Evolutionary conservation across 2,797 vertebrate species (phyloP).

Genomic region (Pangasius macronema): DNA sequence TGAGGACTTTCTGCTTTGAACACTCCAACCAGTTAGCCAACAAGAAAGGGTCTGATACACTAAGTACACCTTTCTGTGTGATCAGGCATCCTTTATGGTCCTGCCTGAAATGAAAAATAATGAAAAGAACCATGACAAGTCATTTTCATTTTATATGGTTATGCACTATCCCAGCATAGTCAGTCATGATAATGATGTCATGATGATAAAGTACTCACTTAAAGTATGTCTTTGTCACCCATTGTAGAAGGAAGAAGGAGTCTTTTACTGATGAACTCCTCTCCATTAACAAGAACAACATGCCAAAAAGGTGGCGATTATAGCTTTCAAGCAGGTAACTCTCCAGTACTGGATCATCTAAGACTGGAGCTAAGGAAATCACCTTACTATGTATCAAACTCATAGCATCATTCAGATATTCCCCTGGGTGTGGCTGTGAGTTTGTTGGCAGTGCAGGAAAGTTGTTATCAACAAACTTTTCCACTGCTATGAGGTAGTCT

Average conservation of each 20-base stretch:
- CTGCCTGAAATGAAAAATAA: constrained; percentile 54
- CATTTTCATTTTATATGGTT: neutral
- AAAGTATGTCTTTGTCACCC: constrained; percentile 52
- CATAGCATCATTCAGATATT: constrained; percentile 39
- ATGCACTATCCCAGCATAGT: neutral
- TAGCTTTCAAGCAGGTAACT: constrained; percentile 48
- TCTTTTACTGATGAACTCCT: constrained; percentile 26
- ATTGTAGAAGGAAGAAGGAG: constrained; percentile 52
- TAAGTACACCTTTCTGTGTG: constrained; percentile 23
- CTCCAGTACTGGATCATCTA: constrained; percentile 27
- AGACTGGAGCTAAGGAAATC: constrained; percentile 7
- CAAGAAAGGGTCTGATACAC: constrained; percentile 50
- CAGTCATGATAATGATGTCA: neutral
- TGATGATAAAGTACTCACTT: constrained; percentile 56
- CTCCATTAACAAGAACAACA: constrained; percentile 56
- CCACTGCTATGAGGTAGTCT: constrained; percentile 6
- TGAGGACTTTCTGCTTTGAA: constrained; percentile 51
- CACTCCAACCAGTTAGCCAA: constrained; percentile 48
- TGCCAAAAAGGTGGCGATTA: constrained; percentile 37
- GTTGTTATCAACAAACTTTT: constrained; percentile 32
- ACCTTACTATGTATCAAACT: constrained; percentile 16
- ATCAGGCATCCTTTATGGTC: constrained; percentile 25
- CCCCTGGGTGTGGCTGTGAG: neutral
- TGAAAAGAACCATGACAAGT: constrained; percentile 12
- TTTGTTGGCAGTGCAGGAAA: constrained; percentile 53